Percentiles rank a stretch among this genome's conserved stretches.
Conservation (phyloP, 2,888 invertebrate genomes). For the Luffia ferchaultella region DNA sequence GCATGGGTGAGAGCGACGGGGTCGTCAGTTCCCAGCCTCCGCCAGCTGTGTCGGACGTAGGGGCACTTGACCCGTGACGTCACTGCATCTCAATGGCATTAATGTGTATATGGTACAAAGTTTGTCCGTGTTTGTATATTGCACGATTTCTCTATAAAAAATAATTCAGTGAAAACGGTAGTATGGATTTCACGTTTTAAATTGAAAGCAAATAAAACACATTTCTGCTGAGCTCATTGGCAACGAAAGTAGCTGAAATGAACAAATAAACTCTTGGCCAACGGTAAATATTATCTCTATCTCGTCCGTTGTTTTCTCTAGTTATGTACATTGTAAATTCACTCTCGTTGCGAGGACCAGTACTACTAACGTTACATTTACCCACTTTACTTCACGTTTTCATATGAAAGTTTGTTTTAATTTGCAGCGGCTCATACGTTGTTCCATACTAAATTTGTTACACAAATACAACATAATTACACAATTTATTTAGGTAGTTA, state of each 20-base stretch:
- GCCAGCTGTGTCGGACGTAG: no score
- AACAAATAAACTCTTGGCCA: neutral
- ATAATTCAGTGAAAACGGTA: no score
- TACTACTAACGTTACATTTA: no score
- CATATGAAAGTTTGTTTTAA: no score
- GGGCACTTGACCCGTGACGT: neutral
- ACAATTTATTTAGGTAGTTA: no score
- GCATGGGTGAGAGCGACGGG: constrained; percentile 15
- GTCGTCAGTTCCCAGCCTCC: neutral
- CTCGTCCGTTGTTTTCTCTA: neutral
- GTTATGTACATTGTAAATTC: neutral
- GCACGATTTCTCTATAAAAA: no score
- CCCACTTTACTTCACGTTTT: no score
- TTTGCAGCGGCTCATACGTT: no score
- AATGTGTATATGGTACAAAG: no score
- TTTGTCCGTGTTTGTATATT: no score
- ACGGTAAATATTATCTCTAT: neutral
- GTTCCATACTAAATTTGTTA: no score
- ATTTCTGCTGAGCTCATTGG: constrained; percentile 16
- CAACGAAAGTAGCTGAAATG: neutral
- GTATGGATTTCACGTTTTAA: constrained; percentile 12
- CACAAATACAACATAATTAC: no score
- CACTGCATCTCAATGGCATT: neutral
- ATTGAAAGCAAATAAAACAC: constrained; percentile 26
- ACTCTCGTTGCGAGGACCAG: neutral